Evolutionary conservation across 2,888 invertebrate species (phyloP).

Genomic region (Lasius fuliginosus): DNA sequence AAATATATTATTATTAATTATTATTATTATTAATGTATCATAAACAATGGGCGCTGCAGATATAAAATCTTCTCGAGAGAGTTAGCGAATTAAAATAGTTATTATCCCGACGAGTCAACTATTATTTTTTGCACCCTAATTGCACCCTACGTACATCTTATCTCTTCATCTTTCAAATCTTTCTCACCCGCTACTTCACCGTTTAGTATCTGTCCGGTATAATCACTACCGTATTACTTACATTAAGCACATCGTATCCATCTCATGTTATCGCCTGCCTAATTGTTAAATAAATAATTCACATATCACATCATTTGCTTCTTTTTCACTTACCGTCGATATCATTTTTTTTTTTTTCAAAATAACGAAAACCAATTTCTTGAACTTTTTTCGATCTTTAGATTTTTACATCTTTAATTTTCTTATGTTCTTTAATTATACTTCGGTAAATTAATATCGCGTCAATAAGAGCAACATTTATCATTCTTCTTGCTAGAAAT

Average conservation of each 20-base stretch:
- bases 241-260: slow-evolving; percentile 72
- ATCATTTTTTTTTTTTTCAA: background rate
- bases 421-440: background rate
- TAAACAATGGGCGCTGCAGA: slow-evolving; percentile 73
- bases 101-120: slow-evolving; percentile 70
- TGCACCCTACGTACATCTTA: slow-evolving; percentile 45
- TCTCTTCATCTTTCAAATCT: slow-evolving; percentile 39
- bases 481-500: background rate
- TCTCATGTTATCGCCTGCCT: slow-evolving; percentile 77
- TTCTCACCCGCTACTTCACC: slow-evolving; percentile 46
- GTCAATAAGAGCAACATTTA: background rate
- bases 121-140: slow-evolving; percentile 68
- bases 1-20: slow-evolving; percentile 73
- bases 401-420: background rate
- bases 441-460: background rate
- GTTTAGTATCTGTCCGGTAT: slow-evolving; percentile 53
- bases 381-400: background rate
- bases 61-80: slow-evolving; percentile 67
- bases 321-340: slow-evolving; percentile 40
- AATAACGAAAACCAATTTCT: background rate
- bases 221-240: slow-evolving; percentile 66
- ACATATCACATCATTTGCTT: slow-evolving; percentile 64
- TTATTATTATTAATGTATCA: slow-evolving; percentile 79
- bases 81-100: slow-evolving; percentile 76
- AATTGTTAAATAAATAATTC: slow-evolving; percentile 80